Conservation (phyloP, 2,113 vertebrate species). For the Takifugu bimaculatus region DNA sequence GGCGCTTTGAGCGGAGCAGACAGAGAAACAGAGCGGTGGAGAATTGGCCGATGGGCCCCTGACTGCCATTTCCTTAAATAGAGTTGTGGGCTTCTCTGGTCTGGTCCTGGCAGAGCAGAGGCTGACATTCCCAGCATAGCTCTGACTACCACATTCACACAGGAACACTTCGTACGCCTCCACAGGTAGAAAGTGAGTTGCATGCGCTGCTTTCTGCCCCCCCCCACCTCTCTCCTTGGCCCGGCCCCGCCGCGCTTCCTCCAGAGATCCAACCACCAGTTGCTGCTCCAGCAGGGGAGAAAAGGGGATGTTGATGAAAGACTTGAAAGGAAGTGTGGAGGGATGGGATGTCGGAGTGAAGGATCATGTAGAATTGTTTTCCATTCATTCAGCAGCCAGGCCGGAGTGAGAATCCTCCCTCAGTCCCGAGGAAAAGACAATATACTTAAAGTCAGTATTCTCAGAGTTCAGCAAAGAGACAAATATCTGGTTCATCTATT, state of each 20-base stretch:
- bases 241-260: slow-evolving; percentile 1
- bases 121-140: slow-evolving; percentile 72
- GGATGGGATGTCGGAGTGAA: slow-evolving; percentile 12
- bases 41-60: slow-evolving; percentile 41
- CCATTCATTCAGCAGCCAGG: slow-evolving; percentile 36
- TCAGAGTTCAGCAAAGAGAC: neutral
- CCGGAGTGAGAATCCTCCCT: slow-evolving; percentile 14
- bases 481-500: neutral
- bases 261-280: slow-evolving; percentile 18
- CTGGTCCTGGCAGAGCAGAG: slow-evolving; percentile 57
- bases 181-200: slow-evolving; percentile 57
- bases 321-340: slow-evolving; percentile 28
- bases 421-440: slow-evolving; percentile 22
- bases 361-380: slow-evolving; percentile 42
- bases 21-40: slow-evolving; percentile 31
- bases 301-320: slow-evolving; percentile 41
- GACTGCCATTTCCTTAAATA: slow-evolving; percentile 75
- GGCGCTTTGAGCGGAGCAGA: slow-evolving; percentile 18
- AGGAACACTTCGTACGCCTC: slow-evolving; percentile 31
- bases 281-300: slow-evolving; percentile 26
- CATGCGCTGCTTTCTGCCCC: neutral
- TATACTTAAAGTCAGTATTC: slow-evolving; percentile 3
- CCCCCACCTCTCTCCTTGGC: neutral
- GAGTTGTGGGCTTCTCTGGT: slow-evolving; percentile 63
- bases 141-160: slow-evolving; percentile 58